Conservation (phyloP, 2,888 invertebrate genomes). For the Agrotis segetum region DNA sequence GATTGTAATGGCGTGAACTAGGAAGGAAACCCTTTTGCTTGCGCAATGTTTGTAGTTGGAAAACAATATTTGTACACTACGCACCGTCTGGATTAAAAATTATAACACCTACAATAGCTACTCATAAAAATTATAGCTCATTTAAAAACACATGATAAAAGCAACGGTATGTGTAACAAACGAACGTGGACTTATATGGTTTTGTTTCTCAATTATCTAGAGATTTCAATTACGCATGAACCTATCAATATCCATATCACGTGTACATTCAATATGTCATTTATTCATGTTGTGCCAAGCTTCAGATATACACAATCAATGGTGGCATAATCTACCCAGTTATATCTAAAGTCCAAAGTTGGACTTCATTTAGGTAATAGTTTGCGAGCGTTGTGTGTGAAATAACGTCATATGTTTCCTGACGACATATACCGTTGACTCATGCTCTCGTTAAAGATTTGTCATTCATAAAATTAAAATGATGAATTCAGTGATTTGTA, state of each 20-base stretch:
- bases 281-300: conserved; percentile 71
- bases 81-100: conserved; percentile 52
- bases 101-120: conserved; percentile 20
- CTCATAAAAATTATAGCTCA: background rate
- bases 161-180: background rate
- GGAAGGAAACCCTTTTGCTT: conserved; percentile 75
- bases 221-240: conserved; percentile 49
- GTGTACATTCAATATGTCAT: conserved; percentile 47
- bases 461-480: conserved; percentile 84
- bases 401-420: conserved; percentile 74
- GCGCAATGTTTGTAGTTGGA: conserved; percentile 75
- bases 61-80: conserved; percentile 70
- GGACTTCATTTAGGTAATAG: conserved; percentile 64
- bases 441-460: conserved; percentile 80
- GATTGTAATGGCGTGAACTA: conserved; percentile 76
- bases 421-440: conserved; percentile 79
- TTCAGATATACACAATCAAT: conserved; percentile 66
- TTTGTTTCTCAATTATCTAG: conserved; percentile 43
- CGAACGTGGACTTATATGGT: conserved; percentile 50
- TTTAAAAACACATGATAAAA: conserved; percentile 5
- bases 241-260: conserved; percentile 58
- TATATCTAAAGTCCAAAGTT: conserved; percentile 69
- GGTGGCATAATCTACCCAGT: conserved; percentile 68
- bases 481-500: conserved; percentile 71
- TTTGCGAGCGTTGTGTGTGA: conserved; percentile 34